Percentiles rank a stretch among this genome's conserved stretches.
phyloP scores from a whole-genome alignment of 2,113 vertebrate genomes.

The Otocyon megalotis region DNA sequence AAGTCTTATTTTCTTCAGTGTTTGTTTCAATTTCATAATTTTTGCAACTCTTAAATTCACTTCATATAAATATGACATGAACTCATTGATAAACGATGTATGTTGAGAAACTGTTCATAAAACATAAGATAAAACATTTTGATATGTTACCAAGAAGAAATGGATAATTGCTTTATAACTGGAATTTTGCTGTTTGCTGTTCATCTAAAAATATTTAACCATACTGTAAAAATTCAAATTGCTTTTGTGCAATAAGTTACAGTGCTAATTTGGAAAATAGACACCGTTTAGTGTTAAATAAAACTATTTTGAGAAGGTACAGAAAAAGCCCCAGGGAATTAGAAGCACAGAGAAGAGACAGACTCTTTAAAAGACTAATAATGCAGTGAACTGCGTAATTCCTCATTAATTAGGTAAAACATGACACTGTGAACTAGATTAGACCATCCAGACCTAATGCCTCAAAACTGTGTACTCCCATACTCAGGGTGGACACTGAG shows the following conservation, averaged over 20 bases:
- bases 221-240: background rate
- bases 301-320: background rate
- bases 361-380: background rate
- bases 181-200: background rate
- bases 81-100: background rate
- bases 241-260: background rate
- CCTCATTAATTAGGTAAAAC: background rate
- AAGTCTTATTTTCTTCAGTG: background rate
- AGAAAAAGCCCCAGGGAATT: background rate
- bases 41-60: background rate
- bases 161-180: background rate
- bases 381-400: background rate
- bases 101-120: background rate
- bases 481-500: background rate
- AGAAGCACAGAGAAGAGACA: background rate
- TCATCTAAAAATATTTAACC: background rate
- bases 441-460: background rate
- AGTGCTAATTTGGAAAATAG: background rate
- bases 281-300: background rate
- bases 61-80: background rate
- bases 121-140: background rate
- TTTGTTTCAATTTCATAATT: background rate
- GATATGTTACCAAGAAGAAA: background rate
- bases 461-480: background rate
- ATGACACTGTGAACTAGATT: background rate